These are phyloP conservation scores for Phorcus lineatus DNA, from an alignment of 2,888 invertebrate species.

Conservation along the genomic window DNA sequence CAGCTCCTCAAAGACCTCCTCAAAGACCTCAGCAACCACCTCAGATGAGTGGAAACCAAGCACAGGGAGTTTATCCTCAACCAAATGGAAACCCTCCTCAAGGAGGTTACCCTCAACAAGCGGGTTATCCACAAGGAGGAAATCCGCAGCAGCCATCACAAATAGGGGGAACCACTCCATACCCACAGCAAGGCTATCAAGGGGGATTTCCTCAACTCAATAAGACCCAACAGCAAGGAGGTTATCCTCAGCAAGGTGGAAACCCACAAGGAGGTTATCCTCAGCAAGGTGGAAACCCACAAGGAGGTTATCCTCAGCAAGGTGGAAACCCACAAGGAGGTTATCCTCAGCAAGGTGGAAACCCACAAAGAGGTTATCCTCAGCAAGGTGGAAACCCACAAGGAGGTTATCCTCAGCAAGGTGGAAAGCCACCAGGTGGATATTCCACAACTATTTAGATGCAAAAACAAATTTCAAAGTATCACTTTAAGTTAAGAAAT, in stretches of 20 bases:
- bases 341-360: background rate
- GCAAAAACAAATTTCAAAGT: too few relatives aligned
- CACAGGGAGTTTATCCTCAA: too few relatives aligned
- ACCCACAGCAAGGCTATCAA: background rate
- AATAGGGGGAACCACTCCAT: background rate
- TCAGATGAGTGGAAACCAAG: too few relatives aligned
- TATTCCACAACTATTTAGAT: too few relatives aligned
- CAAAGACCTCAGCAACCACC: slow-evolving; percentile 1
- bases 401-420: background rate
- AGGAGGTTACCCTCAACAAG: background rate
- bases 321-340: background rate
- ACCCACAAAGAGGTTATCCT: background rate
- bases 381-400: background rate
- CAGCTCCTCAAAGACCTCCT: background rate
- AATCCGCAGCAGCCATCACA: background rate
- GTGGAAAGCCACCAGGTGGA: background rate
- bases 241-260: background rate
- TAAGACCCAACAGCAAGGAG: background rate
- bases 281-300: background rate
- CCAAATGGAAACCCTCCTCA: too few relatives aligned
- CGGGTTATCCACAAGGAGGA: background rate
- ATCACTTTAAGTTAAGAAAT: too few relatives aligned
- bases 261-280: background rate
- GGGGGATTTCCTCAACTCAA: background rate
- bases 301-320: background rate